Evolutionary conservation across 2,797 vertebrate genomes (phyloP).

Genomic region (Morelia viridis): DNA sequence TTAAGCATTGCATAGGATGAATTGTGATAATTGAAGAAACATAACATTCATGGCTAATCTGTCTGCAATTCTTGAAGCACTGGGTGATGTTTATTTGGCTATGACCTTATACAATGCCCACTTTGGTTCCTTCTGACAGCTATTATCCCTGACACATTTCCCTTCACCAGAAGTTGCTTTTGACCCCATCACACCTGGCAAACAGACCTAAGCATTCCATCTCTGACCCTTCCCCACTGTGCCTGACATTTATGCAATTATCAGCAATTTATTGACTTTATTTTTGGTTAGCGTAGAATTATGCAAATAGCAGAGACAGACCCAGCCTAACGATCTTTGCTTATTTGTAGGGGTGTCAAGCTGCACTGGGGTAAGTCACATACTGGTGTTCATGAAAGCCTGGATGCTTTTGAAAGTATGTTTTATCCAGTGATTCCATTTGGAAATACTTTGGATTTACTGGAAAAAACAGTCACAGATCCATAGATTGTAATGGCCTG

Average conservation of each 20-base stretch:
- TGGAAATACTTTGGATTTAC: slow-evolving; percentile 24
- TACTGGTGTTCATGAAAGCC: not conserved
- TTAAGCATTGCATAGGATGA: slow-evolving; percentile 7
- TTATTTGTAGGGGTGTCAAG: not conserved
- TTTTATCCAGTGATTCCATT: slow-evolving; percentile 20
- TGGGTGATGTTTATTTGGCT: slow-evolving; percentile 33
- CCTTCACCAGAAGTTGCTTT: slow-evolving; percentile 69
- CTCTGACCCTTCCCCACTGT: slow-evolving; percentile 69
- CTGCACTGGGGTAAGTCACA: not conserved
- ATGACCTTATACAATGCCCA: slow-evolving; percentile 25
- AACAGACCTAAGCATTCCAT: slow-evolving; percentile 66
- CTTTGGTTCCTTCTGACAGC: slow-evolving; percentile 53
- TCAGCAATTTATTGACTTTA: slow-evolving; percentile 85
- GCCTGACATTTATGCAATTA: slow-evolving; percentile 84
- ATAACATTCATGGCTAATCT: slow-evolving; percentile 16
- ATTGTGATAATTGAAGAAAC: slow-evolving; percentile 23
- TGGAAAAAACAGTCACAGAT: slow-evolving; percentile 7
- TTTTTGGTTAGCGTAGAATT: slow-evolving; percentile 86
- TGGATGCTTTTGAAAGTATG: not conserved
- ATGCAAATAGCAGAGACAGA: slow-evolving; percentile 60
- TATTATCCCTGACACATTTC: slow-evolving; percentile 64
- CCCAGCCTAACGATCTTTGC: not conserved
- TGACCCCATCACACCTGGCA: slow-evolving; percentile 85
- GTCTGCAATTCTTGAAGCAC: not conserved
- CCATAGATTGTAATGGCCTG: slow-evolving; percentile 18